A percentile compares a stretch with the other conserved stretches of the same genome.
Conservation (phyloP, 2,113 vertebrate genomes). For the Motacilla alba region DNA sequence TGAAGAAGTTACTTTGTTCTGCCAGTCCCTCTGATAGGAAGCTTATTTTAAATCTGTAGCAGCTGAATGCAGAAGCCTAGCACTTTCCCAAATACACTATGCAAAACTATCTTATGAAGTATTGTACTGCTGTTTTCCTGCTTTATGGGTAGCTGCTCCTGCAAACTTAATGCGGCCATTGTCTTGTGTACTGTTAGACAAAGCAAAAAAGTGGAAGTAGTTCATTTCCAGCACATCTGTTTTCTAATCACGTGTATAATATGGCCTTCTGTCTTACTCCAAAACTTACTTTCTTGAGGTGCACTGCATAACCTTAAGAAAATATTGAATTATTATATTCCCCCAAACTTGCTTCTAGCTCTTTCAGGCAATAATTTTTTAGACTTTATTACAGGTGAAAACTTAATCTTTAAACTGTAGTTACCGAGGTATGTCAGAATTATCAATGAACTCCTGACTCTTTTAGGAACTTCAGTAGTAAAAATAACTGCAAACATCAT, state of each 20-base stretch:
- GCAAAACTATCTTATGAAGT: background rate
- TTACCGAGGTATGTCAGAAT: background rate
- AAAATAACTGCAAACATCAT: background rate
- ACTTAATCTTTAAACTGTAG: background rate
- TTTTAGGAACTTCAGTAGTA: background rate
- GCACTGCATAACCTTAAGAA: background rate
- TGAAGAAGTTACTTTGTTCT: background rate
- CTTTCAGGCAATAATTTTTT: background rate
- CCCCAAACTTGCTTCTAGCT: background rate
- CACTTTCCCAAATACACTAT: background rate
- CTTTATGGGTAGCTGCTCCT: background rate
- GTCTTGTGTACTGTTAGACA: background rate
- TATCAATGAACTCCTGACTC: background rate
- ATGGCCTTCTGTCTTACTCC: background rate
- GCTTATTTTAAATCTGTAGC: background rate
- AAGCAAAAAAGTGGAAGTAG: background rate
- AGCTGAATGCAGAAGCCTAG: background rate
- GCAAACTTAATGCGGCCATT: background rate
- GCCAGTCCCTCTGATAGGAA: background rate
- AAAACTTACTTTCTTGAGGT: background rate
- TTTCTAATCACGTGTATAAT: background rate
- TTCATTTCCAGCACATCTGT: background rate
- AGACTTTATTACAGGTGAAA: background rate
- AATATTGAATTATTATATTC: background rate
- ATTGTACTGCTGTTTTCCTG: background rate